These are phyloP conservation scores for Oncorhynchus tshawytscha DNA, from an alignment of 2,113 vertebrate species.

Conservation along the genomic window DNA sequence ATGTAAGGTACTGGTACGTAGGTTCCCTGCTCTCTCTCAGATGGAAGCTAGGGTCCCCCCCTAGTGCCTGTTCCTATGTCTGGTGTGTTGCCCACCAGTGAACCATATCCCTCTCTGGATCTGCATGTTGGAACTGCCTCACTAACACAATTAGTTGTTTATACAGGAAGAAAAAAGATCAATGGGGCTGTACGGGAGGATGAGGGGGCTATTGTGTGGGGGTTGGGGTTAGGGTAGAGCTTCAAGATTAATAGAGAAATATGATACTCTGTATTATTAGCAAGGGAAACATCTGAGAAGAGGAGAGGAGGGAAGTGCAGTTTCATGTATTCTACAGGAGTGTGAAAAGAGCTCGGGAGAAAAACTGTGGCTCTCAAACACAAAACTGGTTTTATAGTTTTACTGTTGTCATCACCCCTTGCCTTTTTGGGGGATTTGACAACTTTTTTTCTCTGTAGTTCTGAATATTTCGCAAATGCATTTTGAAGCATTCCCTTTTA, in stretches of 20 bases:
- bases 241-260: slow-evolving; percentile 39
- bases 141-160: slow-evolving; percentile 29
- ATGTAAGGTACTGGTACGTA: background rate
- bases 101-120: background rate
- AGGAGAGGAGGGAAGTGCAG: slow-evolving; percentile 34
- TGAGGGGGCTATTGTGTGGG: slow-evolving; percentile 24
- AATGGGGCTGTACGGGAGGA: slow-evolving; percentile 38
- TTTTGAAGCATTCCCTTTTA: too few relatives aligned
- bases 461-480: too few relatives aligned
- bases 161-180: slow-evolving; percentile 33
- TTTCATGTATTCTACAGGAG: slow-evolving; percentile 26
- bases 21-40: background rate
- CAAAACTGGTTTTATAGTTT: too few relatives aligned
- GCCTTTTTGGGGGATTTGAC: too few relatives aligned
- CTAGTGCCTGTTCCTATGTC: background rate
- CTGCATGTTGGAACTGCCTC: slow-evolving; percentile 6
- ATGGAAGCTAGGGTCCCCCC: slow-evolving; percentile 1
- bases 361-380: background rate
- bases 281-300: slow-evolving; percentile 24
- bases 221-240: background rate
- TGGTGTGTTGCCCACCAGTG: background rate
- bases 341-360: slow-evolving; percentile 20
- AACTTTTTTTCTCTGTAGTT: too few relatives aligned
- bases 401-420: too few relatives aligned
- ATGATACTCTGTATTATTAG: slow-evolving; percentile 42